Base-by-base conservation (phyloP, 1,140 invertebrate genomes). In the Limonius californicus region DNA sequence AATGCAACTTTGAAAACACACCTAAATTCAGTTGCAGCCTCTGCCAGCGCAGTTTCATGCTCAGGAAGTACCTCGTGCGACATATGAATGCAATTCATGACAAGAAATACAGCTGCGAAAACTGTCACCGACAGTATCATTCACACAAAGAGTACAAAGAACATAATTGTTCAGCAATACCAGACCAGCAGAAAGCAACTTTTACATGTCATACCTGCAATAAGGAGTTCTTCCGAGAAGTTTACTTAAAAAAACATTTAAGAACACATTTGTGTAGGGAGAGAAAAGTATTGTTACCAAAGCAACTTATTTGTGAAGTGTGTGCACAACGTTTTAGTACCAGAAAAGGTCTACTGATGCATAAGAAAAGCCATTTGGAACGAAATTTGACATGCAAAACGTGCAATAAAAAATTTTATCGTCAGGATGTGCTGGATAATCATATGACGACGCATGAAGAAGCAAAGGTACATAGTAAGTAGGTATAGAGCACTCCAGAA, bases 341-440 rank as follows among this genome's bases (percentile, higher is more conserved):
- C 63, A 60, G n/a, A 62, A 56, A 32, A 63, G 60, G 21, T 63
- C 39, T 23, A 23, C 61, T 64, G 12, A 39, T 59, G 23, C 76
- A 77, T 66, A 57, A 68, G 12, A 61, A 63, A 32, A 62, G 61
- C 1, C 76, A 78, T 59, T 58, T 68, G 6, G 66, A 68, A 50
- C 59, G 63, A 19, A 30, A 55, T 8, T 70, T 67, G 61, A 12
- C 59, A 12, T 78, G 76, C 63, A 57, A 68, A 27, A 63, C 70
- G 7, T 78, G 76, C 57, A 65, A 69, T 43, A 76, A 74, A 53
- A 65, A 65, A 14, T 77, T 76, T 59, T 54, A 62, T 45, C 55
- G 72, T 19, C 53, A 32, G 6, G 69, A 73, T 53, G 64, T 27
- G 43, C 70, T 72, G 16, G 61, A 67, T 55, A 57, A 61, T 30